A percentile compares a stretch with the other conserved stretches of the same genome.
These are phyloP conservation scores for Allophyes oxyacanthae DNA, from an alignment of 2,888 invertebrate genomes.

Conservation along the genomic window DNA sequence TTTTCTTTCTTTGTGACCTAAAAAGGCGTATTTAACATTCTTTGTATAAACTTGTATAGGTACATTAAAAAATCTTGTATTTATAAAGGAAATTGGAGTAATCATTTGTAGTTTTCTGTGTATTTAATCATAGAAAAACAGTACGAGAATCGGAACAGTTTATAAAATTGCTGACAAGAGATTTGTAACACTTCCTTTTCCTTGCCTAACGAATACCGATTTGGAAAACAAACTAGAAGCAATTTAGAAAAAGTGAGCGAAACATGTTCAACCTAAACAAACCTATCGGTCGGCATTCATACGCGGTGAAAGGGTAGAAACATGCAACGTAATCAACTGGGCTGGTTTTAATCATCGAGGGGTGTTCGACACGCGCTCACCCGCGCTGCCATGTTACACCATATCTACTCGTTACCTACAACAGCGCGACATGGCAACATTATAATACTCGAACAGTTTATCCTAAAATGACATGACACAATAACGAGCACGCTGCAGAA, in stretches of 20 bases:
- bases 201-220: too few species aligned
- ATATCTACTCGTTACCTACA: conserved; percentile 49
- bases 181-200: too few species aligned
- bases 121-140: too few species aligned
- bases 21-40: conserved; percentile 1
- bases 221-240: conserved; percentile 10
- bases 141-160: too few species aligned
- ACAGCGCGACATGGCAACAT: conserved; percentile 49
- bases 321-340: conserved; percentile 80
- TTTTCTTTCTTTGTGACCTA: conserved; percentile 41
- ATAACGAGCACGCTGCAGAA: conserved; percentile 31
- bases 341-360: conserved; percentile 80
- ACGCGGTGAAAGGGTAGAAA: conserved; percentile 69
- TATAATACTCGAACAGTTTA: conserved; percentile 56
- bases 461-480: conserved; percentile 48
- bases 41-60: conserved; percentile 1
- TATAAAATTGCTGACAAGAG: too few species aligned
- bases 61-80: too few species aligned
- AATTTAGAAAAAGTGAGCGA: conserved; percentile 45
- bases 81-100: too few species aligned
- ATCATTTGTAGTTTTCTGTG: too few species aligned
- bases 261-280: conserved; percentile 62
- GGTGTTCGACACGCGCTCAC: conserved; percentile 60
- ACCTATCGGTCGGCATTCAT: conserved; percentile 69
- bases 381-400: conserved; percentile 37